These are phyloP conservation scores for Megaceryle torquata DNA, from an alignment of 2,113 vertebrate species.

Conservation along the genomic window DNA sequence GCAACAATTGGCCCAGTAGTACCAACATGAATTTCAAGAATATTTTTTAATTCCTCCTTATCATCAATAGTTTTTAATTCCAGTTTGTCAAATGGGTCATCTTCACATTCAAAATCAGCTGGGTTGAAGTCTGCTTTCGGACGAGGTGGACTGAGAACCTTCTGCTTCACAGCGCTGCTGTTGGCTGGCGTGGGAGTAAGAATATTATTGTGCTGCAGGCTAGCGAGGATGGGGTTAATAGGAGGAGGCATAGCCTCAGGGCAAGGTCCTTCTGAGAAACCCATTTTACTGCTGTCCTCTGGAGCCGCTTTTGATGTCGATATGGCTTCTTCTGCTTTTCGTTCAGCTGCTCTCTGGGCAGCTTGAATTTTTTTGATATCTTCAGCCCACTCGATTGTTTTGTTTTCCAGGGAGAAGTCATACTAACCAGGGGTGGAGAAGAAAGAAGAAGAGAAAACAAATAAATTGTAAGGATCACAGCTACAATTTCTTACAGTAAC, in stretches of 20 bases:
- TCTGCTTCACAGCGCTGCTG: slow-evolving; percentile 75
- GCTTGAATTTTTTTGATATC: slow-evolving; percentile 84
- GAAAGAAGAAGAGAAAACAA: neutral
- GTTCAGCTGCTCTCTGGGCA: slow-evolving; percentile 77
- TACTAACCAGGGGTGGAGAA: slow-evolving; percentile 73
- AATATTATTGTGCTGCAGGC: slow-evolving; percentile 90
- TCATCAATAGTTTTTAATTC: slow-evolving; percentile 95
- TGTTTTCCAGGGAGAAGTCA: slow-evolving; percentile 92
- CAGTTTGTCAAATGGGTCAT: slow-evolving; percentile 95
- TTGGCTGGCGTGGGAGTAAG: slow-evolving; percentile 91
- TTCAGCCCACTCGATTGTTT: slow-evolving; percentile 87
- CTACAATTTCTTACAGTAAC: neutral
- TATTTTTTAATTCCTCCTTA: slow-evolving; percentile 90
- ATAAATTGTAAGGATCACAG: neutral
- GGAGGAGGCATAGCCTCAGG: slow-evolving; percentile 77
- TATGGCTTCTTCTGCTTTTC: slow-evolving; percentile 50
- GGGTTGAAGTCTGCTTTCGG: slow-evolving; percentile 87
- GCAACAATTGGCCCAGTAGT: slow-evolving; percentile 70
- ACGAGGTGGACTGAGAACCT: slow-evolving; percentile 79
- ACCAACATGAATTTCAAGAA: slow-evolving; percentile 85
- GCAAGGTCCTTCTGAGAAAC: slow-evolving; percentile 57
- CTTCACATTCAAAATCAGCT: slow-evolving; percentile 96
- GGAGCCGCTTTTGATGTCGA: slow-evolving; percentile 53
- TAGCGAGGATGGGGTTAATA: slow-evolving; percentile 89
- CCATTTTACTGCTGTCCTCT: slow-evolving; percentile 59